Evolutionary conservation across 2,888 invertebrate species (phyloP), one percentile per base, ranked within the genome.

Genomic region (Eremobia ochroleuca): DNA sequence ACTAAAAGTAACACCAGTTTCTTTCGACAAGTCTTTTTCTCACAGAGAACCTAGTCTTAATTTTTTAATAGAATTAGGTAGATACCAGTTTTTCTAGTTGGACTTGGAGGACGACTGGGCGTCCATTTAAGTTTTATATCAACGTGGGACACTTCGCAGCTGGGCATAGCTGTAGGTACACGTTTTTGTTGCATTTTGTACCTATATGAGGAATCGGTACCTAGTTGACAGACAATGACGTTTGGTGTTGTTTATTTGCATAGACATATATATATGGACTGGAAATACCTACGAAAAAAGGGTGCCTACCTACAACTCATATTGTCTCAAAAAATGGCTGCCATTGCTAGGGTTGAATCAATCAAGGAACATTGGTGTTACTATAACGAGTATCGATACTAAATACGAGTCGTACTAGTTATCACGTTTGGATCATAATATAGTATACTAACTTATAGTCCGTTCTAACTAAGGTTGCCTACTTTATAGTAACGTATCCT

Each of bases 31-130:
- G n/a, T 34, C 21, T 21, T 18, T 18, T 40, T 66, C 5, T 28
- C 37, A 55, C 13, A 46, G 0, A 1, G 2, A 52, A 34, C 1
- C 25, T 28, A 40, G 66, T 25, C n/a, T 52, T 61, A 18, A 15
- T 68, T 62, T 69, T 61, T 70, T 52, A 21, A 37, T 37, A 49
- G 15, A 28, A 13, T n/a, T n/a, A n/a, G n/a, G n/a, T n/a, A n/a
- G n/a, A n/a, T 58, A 58, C 74, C 15, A 62, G 79, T 68, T 67
- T 49, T 49, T 75, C 81, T 25, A 34, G 76, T 74, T 52, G 13
- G 40, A n/a, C 9, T 74, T 61, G 21, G n/a, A 40, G 15, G 21
- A 55, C n/a, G 5, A 61, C 37, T 46, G 52, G 66, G 52, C 52
- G 52, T 58, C 28, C 31, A 64, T 74, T 76, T 46, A 46, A 49